phyloP scores from a whole-genome alignment of 2,888 invertebrate species.

The Mylabris sibirica region DNA sequence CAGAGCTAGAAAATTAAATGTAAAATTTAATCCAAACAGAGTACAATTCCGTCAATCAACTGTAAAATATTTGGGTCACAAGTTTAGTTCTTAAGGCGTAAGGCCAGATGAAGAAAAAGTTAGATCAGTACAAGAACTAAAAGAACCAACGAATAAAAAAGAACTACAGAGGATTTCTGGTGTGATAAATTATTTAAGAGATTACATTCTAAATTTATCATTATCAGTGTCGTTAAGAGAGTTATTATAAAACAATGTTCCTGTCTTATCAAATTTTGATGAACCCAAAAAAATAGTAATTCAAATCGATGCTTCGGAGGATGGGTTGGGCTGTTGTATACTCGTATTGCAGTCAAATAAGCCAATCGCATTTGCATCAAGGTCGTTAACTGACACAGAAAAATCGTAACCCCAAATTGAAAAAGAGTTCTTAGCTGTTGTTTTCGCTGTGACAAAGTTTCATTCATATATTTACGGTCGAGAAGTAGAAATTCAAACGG shows the following conservation, averaged over 20 bases:
- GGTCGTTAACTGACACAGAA: conserved; percentile 28
- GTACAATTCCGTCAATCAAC: background rate
- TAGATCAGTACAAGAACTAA: background rate
- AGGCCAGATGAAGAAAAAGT: conserved; percentile 15
- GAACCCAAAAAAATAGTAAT: background rate
- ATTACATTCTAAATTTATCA: background rate
- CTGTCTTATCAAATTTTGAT: background rate
- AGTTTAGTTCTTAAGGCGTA: too few species aligned
- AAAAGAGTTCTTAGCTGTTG: conserved; percentile 19
- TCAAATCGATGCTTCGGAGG: too few species aligned
- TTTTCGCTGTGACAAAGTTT: conserved; percentile 26
- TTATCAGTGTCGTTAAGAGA: background rate
- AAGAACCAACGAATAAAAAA: background rate
- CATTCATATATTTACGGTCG: conserved; percentile 26
- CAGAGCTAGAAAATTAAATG: conserved; percentile 17
- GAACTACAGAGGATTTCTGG: background rate
- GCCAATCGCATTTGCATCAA: conserved; percentile 37
- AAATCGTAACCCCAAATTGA: conserved; percentile 31
- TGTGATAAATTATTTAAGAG: background rate
- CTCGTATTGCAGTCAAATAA: conserved; percentile 26
- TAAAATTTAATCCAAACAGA: conserved; percentile 29
- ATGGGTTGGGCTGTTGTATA: too few species aligned
- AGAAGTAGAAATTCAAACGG: conserved; percentile 17
- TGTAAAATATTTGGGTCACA: background rate
- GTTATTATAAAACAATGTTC: background rate